Percentiles rank a stretch among this genome's conserved stretches.
These are phyloP conservation scores for Spongilla lacustris DNA, from an alignment of 37 sponge, comb jelly and placozoan species.

Conservation along the genomic window DNA sequence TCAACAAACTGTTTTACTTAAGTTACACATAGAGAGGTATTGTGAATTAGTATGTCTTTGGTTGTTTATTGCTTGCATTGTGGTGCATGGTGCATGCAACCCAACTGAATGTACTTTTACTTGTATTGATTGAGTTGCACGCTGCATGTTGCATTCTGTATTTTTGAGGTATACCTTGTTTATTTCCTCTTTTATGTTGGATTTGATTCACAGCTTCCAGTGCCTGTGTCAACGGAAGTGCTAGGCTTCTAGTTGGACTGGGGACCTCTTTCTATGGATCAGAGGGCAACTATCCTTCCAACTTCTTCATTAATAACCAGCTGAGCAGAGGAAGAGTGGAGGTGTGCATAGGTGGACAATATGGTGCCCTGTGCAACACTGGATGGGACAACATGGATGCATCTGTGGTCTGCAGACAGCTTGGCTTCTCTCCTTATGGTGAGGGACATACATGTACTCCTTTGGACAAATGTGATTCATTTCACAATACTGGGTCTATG, in stretches of 20 bases:
- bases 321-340: slow-evolving; percentile 56
- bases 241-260: slow-evolving; percentile 83
- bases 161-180: too few species aligned
- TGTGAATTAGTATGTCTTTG: too few species aligned
- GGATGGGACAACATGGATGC: slow-evolving; percentile 41
- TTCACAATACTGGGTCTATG: too few species aligned
- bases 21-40: too few species aligned
- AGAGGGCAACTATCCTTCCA: slow-evolving; percentile 1
- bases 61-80: too few species aligned
- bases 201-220: not conserved
- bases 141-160: too few species aligned
- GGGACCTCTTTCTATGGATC: slow-evolving; percentile 26
- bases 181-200: too few species aligned
- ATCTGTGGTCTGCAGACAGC: slow-evolving; percentile 48
- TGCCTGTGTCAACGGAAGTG: slow-evolving; percentile 40
- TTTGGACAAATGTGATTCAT: too few species aligned
- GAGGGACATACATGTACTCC: not conserved
- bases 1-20: too few species aligned
- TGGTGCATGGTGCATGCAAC: too few species aligned
- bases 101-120: not conserved
- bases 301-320: slow-evolving; percentile 23
- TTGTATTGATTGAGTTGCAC: too few species aligned
- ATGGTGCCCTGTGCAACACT: slow-evolving; percentile 45
- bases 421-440: slow-evolving; percentile 43
- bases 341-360: slow-evolving; percentile 44